phyloP scores from a whole-genome alignment of 2,888 invertebrate genomes.

The Lepidocyrtinus sp. region DNA sequence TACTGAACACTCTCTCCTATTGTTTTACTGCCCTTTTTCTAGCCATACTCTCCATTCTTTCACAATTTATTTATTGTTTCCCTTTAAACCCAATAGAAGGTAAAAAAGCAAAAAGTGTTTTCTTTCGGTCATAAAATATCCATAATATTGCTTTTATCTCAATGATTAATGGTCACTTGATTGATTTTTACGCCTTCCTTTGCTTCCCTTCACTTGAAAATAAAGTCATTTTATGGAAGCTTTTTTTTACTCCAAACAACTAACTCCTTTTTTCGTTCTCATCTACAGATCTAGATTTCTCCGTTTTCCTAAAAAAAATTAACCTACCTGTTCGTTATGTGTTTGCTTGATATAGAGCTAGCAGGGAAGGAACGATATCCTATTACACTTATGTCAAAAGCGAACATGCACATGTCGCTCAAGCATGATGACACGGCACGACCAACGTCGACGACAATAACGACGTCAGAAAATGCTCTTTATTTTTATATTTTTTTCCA shows the following conservation, averaged over 20 bases:
- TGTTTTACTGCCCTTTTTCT: background rate
- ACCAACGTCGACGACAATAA: constrained; percentile 22
- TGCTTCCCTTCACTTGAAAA: constrained; percentile 13
- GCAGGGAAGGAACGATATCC: background rate
- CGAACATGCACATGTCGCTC: constrained; percentile 40
- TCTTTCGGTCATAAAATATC: constrained; percentile 22
- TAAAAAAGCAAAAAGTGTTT: background rate
- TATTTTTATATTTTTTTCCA: background rate
- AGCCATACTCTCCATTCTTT: background rate
- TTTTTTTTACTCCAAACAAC: background rate
- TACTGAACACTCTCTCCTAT: background rate
- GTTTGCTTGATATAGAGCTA: background rate
- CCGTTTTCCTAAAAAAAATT: constrained; percentile 28
- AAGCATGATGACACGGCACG: constrained; percentile 29
- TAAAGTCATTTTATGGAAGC: constrained; percentile 46
- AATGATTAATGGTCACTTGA: constrained; percentile 61
- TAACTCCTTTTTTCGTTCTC: background rate
- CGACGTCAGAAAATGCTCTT: constrained; percentile 14
- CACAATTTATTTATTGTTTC: constrained; percentile 15
- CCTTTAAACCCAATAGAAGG: background rate
- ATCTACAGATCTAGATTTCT: constrained; percentile 8
- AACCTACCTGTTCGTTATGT: constrained; percentile 36
- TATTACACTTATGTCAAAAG: constrained; percentile 16
- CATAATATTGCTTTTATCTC: constrained; percentile 40
- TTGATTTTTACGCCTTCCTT: constrained; percentile 60